A percentile compares a stretch with the other conserved stretches of the same genome.
phyloP scores from a whole-genome alignment of 2,797 vertebrate species.

The Tangara arthus region DNA sequence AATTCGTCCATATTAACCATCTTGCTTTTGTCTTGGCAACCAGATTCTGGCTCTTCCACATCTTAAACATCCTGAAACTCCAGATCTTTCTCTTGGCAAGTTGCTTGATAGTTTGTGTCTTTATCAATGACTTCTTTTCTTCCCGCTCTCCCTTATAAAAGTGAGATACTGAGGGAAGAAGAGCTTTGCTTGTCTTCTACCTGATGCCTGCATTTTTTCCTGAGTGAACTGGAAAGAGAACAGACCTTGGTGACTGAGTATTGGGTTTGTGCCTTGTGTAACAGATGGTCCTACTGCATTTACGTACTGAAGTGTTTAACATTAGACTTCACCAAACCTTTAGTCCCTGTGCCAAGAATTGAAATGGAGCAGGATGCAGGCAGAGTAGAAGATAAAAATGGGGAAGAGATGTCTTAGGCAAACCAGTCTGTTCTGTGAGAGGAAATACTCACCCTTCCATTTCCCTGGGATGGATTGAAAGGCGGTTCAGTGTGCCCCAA shows the following conservation, averaged over 20 bases:
- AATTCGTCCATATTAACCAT: background rate
- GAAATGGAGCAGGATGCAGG: background rate
- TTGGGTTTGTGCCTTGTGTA: background rate
- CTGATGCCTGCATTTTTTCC: background rate
- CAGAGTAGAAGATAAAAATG: background rate
- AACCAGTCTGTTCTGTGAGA: background rate
- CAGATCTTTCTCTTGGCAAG: background rate
- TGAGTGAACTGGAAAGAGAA: background rate
- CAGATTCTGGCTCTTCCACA: background rate
- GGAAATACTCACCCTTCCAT: background rate
- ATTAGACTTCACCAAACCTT: background rate
- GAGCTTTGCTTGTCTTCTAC: background rate
- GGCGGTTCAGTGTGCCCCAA: background rate
- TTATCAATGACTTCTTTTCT: background rate
- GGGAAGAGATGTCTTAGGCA: background rate
- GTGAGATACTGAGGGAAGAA: background rate
- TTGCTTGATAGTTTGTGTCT: background rate
- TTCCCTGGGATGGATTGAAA: background rate
- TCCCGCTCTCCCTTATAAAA: background rate
- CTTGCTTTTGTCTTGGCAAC: background rate
- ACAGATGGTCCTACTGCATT: constrained; percentile 12
- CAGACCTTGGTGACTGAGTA: background rate
- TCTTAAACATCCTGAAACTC: background rate
- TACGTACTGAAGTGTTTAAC: background rate
- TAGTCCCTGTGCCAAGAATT: background rate